Evolutionary conservation across 2,888 invertebrate genomes (phyloP).

Genomic region (Chironomus riparius): DNA sequence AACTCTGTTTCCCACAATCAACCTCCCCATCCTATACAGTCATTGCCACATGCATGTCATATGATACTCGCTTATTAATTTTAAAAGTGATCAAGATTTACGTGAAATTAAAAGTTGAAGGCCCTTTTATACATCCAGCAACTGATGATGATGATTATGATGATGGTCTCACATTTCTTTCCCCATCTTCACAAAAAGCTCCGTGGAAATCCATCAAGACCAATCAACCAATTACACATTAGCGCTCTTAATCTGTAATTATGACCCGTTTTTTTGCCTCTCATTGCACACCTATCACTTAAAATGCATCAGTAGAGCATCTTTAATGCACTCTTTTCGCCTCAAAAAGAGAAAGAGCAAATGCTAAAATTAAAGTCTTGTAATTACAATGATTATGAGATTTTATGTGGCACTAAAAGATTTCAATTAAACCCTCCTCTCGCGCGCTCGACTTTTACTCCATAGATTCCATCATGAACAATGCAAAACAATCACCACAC

Average conservation of each 20-base stretch:
- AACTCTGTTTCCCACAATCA: too few species aligned
- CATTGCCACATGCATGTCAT: neutral
- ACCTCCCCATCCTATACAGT: too few species aligned
- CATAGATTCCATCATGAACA: neutral
- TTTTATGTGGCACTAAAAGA: slow-evolving; percentile 4
- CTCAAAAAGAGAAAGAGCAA: neutral
- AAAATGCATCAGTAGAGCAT: neutral
- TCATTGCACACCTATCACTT: neutral
- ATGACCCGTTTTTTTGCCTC: neutral
- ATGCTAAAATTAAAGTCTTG: neutral
- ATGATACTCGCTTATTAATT: neutral
- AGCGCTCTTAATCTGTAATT: slow-evolving; percentile 2
- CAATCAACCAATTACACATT: slow-evolving; percentile 4
- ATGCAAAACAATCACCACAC: neutral
- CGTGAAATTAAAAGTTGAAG: neutral
- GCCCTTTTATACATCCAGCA: neutral
- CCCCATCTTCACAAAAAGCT: too few species aligned
- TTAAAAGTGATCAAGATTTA: neutral
- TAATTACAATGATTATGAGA: neutral
- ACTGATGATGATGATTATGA: neutral
- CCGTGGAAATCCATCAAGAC: neutral
- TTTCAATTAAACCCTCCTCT: neutral
- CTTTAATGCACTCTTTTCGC: neutral
- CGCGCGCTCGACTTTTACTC: neutral
- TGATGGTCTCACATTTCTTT: neutral